Evolutionary conservation across 2,797 vertebrate genomes (phyloP), one percentile per base, ranked within the genome.

Genomic region (Sus cebifrons): DNA sequence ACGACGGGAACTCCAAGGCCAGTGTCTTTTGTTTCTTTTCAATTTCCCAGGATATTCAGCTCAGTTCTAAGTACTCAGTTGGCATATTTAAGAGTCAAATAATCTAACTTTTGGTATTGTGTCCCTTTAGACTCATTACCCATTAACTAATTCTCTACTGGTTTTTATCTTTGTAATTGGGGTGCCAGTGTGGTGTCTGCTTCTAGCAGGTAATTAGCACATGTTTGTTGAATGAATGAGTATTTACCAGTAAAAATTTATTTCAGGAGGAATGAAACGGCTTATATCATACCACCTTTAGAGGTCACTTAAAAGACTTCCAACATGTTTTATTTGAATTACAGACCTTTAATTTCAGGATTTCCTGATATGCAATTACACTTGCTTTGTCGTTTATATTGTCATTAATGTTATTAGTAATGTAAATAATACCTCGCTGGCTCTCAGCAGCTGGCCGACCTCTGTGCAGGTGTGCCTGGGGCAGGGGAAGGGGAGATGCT

Each of bases 361-460:
- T 94, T 89, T 93, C 67, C 86, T 89, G 67, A 86, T 52, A 40
- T 27, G 13, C 25, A 65, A 81, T 90, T 92, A 93, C 11, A 93
- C 3, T 60, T 44, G 21, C 75, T 90, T 87, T 85, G 62, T 79
- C 88, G 71, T 73, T 91, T 44, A 49, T 15, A 58, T 23, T 12
- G 70, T 70, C 71, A 78, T 17, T 29, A 77, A 79, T 36, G 32
- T 60, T 84, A 93, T 78, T 86, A 77, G 94, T 18, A 10, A 71
- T 12, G 17, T 74, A 68, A 94, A 64, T 71, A 78, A 96, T 10
- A 75, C 44, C 44, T 83, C 58, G 56, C 32, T 74, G 25, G 36
- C 65, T 60, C 89, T 82, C 10, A 20, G 60, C 3, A 29, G 77
- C 32, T 3, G 0, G 54, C 64, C 25, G 4, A 32, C 56, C 40